Evolutionary conservation across 2,888 invertebrate genomes (phyloP).

Genomic region (Acronicta leporina): DNA sequence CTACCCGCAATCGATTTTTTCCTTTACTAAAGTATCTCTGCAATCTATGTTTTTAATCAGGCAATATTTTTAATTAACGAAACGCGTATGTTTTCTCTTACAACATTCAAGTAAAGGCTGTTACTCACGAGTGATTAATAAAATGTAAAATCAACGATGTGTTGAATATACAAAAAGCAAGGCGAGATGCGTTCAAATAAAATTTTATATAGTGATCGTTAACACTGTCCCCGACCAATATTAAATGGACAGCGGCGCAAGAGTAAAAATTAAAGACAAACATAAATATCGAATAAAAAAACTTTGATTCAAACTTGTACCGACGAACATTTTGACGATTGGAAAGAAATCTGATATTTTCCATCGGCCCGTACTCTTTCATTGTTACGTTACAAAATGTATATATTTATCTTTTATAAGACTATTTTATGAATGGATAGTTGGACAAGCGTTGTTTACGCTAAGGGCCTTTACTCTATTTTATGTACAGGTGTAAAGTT

Average conservation of each 20-base stretch:
- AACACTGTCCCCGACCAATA: slow-evolving; percentile 83
- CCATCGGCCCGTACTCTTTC: slow-evolving; percentile 72
- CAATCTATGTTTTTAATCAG: slow-evolving; percentile 38
- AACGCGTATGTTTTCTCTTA: slow-evolving; percentile 40
- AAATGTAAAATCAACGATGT: slow-evolving; percentile 83
- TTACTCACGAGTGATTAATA: slow-evolving; percentile 77
- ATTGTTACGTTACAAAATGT: slow-evolving; percentile 74
- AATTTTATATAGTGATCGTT: slow-evolving; percentile 88
- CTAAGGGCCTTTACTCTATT: slow-evolving; percentile 53
- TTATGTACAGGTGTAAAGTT: slow-evolving; percentile 46
- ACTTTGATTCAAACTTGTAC: slow-evolving; percentile 78
- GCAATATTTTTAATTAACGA: slow-evolving; percentile 34
- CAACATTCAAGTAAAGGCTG: slow-evolving; percentile 48
- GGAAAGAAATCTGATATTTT: slow-evolving; percentile 85
- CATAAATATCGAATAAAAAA: slow-evolving; percentile 84
- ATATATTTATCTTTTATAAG: slow-evolving; percentile 70
- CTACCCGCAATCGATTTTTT: too few relatives aligned
- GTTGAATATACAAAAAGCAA: slow-evolving; percentile 82
- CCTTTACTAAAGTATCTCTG: too few relatives aligned
- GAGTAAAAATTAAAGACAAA: slow-evolving; percentile 88
- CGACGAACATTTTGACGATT: slow-evolving; percentile 76
- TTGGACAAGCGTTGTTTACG: slow-evolving; percentile 58
- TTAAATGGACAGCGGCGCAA: slow-evolving; percentile 85
- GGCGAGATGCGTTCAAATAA: slow-evolving; percentile 83
- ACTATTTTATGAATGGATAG: slow-evolving; percentile 78